A percentile compares a stretch with the other conserved stretches of the same genome.
These are phyloP conservation scores for Pachycephus smyrnensis DNA, from an alignment of 2,888 invertebrate genomes.

Conservation along the genomic window DNA sequence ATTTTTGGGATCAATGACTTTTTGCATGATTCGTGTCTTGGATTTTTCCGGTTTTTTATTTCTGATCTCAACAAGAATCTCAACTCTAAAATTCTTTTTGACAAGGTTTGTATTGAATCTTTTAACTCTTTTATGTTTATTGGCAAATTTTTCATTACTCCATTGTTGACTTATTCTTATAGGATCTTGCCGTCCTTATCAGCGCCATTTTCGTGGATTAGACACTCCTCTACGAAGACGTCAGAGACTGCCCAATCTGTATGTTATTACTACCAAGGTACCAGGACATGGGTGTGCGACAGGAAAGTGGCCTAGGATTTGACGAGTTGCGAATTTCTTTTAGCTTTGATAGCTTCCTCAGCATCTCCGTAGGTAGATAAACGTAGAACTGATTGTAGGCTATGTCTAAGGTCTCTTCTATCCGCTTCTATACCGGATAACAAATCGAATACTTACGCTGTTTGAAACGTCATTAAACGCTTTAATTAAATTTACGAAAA, in stretches of 20 bases:
- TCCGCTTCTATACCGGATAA: slow-evolving; percentile 23
- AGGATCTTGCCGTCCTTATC: slow-evolving; percentile 19
- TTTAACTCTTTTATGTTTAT: too few species aligned
- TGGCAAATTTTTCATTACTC: too few species aligned
- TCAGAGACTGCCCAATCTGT: slow-evolving; percentile 27
- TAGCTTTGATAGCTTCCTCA: slow-evolving; percentile 26
- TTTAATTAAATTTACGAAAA: too few species aligned
- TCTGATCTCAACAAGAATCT: too few species aligned
- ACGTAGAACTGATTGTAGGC: slow-evolving; percentile 30
- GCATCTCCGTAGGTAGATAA: not conserved
- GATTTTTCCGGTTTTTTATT: not conserved
- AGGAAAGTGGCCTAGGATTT: slow-evolving; percentile 32
- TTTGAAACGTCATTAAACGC: too few species aligned
- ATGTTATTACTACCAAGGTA: slow-evolving; percentile 27
- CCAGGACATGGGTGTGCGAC: slow-evolving; percentile 30
- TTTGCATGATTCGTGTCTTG: not conserved
- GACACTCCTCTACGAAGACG: slow-evolving; percentile 34
- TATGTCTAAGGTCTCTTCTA: slow-evolving; percentile 26
- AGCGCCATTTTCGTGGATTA: slow-evolving; percentile 29
- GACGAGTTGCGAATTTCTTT: slow-evolving; percentile 20
- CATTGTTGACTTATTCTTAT: slow-evolving; percentile 22
- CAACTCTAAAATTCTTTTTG: too few species aligned
- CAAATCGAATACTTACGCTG: slow-evolving; percentile 21
- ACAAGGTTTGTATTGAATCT: too few species aligned
- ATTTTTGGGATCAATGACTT: not conserved